A percentile compares a stretch with the other conserved stretches of the same genome.
Evolutionary conservation across 2,113 vertebrate genomes (phyloP).

Genomic region (Lepus timidus): DNA sequence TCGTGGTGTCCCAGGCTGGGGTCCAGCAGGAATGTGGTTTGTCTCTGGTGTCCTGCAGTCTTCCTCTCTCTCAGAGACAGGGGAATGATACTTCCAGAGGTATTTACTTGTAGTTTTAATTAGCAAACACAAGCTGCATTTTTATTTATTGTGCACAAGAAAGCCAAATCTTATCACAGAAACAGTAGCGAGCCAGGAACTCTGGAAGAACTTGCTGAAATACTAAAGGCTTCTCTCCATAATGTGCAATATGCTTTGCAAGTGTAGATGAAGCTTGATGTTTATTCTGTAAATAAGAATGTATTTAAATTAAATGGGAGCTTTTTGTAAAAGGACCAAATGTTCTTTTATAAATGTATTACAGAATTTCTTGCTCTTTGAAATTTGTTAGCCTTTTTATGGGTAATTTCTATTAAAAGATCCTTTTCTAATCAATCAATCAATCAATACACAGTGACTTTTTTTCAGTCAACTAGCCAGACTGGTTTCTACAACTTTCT

Average conservation of each 20-base stretch:
- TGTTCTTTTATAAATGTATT: conserved; percentile 84
- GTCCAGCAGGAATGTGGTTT: neutral
- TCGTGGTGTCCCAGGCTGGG: no score
- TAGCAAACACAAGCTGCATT: conserved; percentile 63
- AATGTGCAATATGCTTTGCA: conserved; percentile 87
- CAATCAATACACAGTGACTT: no score
- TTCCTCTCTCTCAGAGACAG: conserved; percentile 41
- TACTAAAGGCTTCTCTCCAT: conserved; percentile 72
- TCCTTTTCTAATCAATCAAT: conserved; percentile 21
- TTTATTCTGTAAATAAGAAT: conserved; percentile 82
- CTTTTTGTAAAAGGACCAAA: conserved; percentile 85
- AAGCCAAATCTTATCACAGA: neutral
- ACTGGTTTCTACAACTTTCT: neutral
- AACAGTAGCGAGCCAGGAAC: neutral
- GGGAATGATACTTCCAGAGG: conserved; percentile 52
- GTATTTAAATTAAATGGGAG: conserved; percentile 82
- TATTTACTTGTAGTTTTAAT: neutral
- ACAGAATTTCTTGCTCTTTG: conserved; percentile 78
- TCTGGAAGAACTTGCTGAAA: conserved; percentile 79
- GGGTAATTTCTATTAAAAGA: conserved; percentile 87
- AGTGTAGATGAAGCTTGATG: conserved; percentile 79
- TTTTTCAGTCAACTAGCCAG: neutral
- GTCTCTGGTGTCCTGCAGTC: neutral
- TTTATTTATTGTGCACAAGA: conserved; percentile 80
- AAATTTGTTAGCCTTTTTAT: conserved; percentile 84